Conservation (phyloP, 1,140 invertebrate genomes). For the Zaprionus vittiger region DNA sequence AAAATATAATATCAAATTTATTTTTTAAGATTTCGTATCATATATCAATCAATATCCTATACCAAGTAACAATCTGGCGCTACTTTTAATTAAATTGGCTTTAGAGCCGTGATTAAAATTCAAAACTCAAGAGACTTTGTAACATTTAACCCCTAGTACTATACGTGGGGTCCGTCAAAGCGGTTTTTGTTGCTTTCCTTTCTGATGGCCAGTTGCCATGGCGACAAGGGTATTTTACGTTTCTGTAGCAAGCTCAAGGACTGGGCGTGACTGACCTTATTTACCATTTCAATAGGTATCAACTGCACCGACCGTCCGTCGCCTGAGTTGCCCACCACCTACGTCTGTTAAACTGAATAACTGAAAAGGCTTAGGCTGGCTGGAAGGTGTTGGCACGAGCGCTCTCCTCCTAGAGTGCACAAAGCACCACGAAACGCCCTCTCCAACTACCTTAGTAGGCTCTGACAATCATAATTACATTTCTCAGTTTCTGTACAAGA, state of each 20-base stretch:
- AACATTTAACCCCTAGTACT: conserved; percentile 2
- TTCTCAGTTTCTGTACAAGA: neutral
- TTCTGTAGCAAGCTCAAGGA: neutral
- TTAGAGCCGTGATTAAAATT: neutral
- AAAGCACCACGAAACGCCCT: neutral
- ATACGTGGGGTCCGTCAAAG: neutral
- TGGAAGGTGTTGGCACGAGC: conserved; percentile 3
- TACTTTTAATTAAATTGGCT: neutral
- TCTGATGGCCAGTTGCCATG: neutral
- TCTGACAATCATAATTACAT: conserved; percentile 5
- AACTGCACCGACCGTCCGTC: neutral
- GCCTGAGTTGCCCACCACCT: neutral
- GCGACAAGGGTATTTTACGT: neutral
- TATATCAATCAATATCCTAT: neutral
- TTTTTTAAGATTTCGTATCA: neutral
- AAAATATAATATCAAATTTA: neutral
- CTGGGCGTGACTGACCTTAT: conserved; percentile 6
- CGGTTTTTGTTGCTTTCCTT: neutral
- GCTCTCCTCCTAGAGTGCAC: neutral
- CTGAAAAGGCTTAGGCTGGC: conserved; percentile 6
- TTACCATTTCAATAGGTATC: conserved; percentile 1
- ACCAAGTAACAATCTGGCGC: neutral
- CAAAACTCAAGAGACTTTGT: neutral
- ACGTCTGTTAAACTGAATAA: conserved; percentile 2
- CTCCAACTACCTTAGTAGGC: neutral